Evolutionary conservation across 2,797 vertebrate genomes (phyloP).

Genomic region (Sebastes nivosus): DNA sequence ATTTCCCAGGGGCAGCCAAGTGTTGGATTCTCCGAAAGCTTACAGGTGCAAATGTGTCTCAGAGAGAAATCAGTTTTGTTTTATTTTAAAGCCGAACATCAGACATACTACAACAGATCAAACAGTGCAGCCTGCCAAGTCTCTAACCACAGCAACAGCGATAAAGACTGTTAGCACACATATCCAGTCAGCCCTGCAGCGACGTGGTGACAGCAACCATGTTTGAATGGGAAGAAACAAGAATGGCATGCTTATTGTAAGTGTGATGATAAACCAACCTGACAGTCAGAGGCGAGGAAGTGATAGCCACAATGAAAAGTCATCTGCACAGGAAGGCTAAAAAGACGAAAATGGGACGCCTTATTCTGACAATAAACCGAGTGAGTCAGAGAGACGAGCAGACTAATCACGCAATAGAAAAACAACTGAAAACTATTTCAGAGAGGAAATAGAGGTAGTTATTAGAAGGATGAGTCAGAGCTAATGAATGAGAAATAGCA

Average conservation of each 20-base stretch:
- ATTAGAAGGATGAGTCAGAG: conserved; percentile 68
- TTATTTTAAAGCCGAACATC: not conserved
- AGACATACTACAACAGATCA: not conserved
- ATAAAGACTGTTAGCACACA: conserved; percentile 16
- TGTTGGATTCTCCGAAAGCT: not conserved
- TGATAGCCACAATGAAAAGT: conserved; percentile 39
- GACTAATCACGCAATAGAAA: conserved; percentile 43
- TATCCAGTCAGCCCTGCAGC: conserved; percentile 19
- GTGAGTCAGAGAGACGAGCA: conserved; percentile 40
- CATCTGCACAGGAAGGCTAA: conserved; percentile 11
- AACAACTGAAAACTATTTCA: conserved; percentile 49
- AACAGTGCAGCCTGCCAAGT: conserved; percentile 8
- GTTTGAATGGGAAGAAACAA: conserved; percentile 31
- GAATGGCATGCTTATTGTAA: conserved; percentile 7
- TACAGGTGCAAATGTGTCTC: not conserved
- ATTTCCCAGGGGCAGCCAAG: not conserved
- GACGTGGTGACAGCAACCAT: conserved; percentile 17
- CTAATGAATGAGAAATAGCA: conserved; percentile 60
- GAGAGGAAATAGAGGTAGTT: conserved; percentile 55
- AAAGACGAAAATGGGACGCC: conserved; percentile 27
- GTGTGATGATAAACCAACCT: conserved; percentile 42
- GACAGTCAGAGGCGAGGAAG: conserved; percentile 33
- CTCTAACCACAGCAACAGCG: not conserved
- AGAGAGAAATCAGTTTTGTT: not conserved
- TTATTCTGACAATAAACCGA: conserved; percentile 34